phyloP scores from a whole-genome alignment of 2,888 invertebrate species.

The Ormia ochracea region DNA sequence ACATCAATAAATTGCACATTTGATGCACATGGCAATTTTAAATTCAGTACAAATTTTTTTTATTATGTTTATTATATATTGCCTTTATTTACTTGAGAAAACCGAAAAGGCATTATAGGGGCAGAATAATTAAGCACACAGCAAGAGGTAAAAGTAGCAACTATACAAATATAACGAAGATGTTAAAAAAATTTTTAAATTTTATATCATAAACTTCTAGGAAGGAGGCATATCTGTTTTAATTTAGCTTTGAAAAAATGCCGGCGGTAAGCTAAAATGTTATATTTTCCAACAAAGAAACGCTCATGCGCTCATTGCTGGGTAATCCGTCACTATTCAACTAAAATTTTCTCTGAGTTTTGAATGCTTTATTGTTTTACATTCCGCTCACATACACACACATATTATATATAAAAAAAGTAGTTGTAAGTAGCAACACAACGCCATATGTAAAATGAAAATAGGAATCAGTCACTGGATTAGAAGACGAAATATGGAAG shows the following conservation, averaged over 20 bases:
- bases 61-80: too few species aligned
- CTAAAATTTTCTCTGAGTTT: slow-evolving; percentile 21
- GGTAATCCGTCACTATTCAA: slow-evolving; percentile 2
- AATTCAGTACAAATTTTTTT: too few species aligned
- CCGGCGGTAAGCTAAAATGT: slow-evolving; percentile 71
- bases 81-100: too few species aligned
- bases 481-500: not conserved
- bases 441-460: slow-evolving; percentile 2
- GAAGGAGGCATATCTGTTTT: not conserved
- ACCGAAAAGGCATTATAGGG: too few species aligned
- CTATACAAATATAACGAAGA: too few species aligned
- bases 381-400: too few species aligned
- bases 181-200: slow-evolving; percentile 7
- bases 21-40: too few species aligned
- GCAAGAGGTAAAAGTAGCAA: too few species aligned
- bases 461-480: slow-evolving; percentile 8
- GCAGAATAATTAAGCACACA: too few species aligned
- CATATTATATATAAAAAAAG: not conserved
- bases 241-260: slow-evolving; percentile 63
- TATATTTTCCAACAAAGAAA: slow-evolving; percentile 39
- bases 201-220: slow-evolving; percentile 10
- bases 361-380: not conserved
- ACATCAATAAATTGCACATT: slow-evolving; percentile 13
- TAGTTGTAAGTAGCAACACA: slow-evolving; percentile 15
- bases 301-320: slow-evolving; percentile 15